A percentile compares a stretch with the other conserved stretches of the same genome.
phyloP scores from a whole-genome alignment of 2,888 invertebrate genomes.

The Pachymerium ferrugineum region DNA sequence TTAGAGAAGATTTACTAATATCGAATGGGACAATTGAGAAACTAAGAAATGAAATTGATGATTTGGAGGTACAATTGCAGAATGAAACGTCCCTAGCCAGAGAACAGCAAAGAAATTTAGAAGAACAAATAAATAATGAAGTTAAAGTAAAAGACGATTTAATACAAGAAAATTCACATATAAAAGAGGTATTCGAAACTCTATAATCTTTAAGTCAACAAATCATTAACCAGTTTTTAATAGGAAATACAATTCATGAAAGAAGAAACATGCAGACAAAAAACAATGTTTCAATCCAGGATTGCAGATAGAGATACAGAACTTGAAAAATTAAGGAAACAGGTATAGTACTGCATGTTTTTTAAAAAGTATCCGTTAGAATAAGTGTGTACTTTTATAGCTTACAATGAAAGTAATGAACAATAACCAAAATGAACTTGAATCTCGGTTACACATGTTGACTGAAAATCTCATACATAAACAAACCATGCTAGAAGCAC shows the following conservation, averaged over 20 bases:
- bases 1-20: conserved; percentile 57
- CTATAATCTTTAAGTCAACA: too few relatives aligned
- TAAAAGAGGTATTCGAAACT: conserved; percentile 47
- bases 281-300: conserved; percentile 50
- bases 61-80: conserved; percentile 51
- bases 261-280: conserved; percentile 54
- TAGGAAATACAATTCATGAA: conserved; percentile 55
- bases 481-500: conserved; percentile 74
- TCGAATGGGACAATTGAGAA: conserved; percentile 48
- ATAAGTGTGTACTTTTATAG: background rate
- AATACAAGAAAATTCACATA: conserved; percentile 49
- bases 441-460: conserved; percentile 53
- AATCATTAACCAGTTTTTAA: too few relatives aligned
- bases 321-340: conserved; percentile 54
- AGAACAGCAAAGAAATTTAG: conserved; percentile 49
- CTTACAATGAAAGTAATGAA: conserved; percentile 34
- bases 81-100: conserved; percentile 48
- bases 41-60: conserved; percentile 52
- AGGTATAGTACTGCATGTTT: conserved; percentile 45
- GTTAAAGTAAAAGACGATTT: conserved; percentile 46
- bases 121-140: conserved; percentile 52
- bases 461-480: conserved; percentile 80
- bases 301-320: conserved; percentile 56
- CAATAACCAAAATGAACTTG: conserved; percentile 47
- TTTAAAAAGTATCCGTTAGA: background rate